Evolutionary conservation across 2,113 vertebrate species (phyloP), one percentile per base, ranked within the genome.

Genomic region (Lucifuga dentata): DNA sequence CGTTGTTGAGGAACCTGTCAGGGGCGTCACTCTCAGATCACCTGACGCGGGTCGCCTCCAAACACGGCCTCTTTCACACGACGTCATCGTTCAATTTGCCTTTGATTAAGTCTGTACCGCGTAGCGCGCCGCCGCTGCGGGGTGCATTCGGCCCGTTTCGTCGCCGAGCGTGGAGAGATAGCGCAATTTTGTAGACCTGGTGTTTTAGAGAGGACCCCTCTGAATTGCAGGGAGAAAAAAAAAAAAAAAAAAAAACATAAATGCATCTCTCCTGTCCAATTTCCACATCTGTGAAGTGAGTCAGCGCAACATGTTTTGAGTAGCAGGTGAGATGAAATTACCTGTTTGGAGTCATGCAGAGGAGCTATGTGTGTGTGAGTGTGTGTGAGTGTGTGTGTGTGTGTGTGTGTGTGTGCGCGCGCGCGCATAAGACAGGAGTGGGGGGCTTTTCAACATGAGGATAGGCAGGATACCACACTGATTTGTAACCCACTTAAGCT

Each of bases 1-100:
- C 20, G 53, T 63, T 19, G 49, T 16, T 4, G 76, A 65, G 70
- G 68, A 78, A 74, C 86, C 88, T 90, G 88, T 86, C 84, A 86
- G 84, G 72, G 72, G 83, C 15, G 70, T 71, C 45, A 38, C 63
- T 80, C 83, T 89, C 84, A 73, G 86, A 90, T 92, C 88, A 90
- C 86, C 88, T 91, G 85, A 87, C 46, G 82, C 44, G 38, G 86
- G 85, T 84, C 83, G 71, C 68, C 72, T 80, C 73, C 56, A 19
- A 73, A 2, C 45, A 55, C 24, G 78, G 71, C 83, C 82, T 75
- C 66, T 70, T 78, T 82, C 79, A 68, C 73, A 41, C 45, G 48
- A 45, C 74, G 62, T 75, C 73, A 57, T 73, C 46, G 67, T 87
- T 88, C 84, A 82, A 62, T 89, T 88, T 64, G 70, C 76, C 86